Conservation (phyloP, 2,797 vertebrate species). For the Scolopax bukidnonensis region DNA sequence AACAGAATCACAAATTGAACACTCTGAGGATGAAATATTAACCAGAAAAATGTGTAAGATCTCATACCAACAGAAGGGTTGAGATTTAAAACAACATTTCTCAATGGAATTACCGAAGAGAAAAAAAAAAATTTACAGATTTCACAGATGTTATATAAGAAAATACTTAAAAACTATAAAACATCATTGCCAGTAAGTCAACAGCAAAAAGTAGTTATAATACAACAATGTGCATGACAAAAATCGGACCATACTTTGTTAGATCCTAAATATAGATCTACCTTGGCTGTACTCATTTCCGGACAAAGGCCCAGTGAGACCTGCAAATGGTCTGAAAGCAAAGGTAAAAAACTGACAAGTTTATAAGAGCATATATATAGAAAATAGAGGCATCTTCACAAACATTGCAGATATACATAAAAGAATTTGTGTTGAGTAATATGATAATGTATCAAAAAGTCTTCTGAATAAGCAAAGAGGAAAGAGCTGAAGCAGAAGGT, state of each 20-base stretch:
- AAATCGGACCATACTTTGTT: background rate
- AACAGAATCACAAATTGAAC: constrained; percentile 32
- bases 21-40: background rate
- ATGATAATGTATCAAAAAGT: background rate
- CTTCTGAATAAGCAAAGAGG: background rate
- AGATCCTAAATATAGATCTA: constrained; percentile 11
- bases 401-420: background rate
- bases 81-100: background rate
- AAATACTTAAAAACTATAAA: background rate
- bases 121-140: background rate
- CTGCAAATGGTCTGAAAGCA: background rate
- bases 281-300: constrained; percentile 22
- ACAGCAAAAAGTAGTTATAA: background rate
- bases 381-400: background rate
- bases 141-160: background rate
- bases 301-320: background rate
- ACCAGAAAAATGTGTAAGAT: background rate
- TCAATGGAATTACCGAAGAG: background rate
- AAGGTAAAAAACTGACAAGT: background rate
- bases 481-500: background rate
- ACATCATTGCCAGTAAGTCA: background rate
- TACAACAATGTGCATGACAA: background rate
- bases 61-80: background rate
- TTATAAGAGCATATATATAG: background rate
- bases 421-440: background rate